A percentile compares a stretch with the other conserved stretches of the same genome.
Conservation (phyloP, 53 echinoderm and acorn worm genomes). For the Antedon mediterranea region DNA sequence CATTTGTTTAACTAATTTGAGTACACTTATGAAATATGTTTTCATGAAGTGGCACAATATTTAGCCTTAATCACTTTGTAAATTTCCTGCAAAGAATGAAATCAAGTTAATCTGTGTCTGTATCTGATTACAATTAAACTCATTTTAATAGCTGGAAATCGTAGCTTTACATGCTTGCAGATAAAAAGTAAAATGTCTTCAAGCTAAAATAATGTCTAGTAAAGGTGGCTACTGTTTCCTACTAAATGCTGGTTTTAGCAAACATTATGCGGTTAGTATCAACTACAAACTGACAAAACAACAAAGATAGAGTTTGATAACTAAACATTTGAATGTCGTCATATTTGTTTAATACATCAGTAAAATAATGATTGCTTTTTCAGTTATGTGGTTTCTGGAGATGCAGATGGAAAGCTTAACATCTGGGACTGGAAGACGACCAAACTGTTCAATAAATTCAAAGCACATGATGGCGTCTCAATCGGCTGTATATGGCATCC, state of each 20-base stretch:
- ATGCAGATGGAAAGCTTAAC: constrained; percentile 90
- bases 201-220: too few relatives aligned
- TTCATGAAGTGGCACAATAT: too few relatives aligned
- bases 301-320: background rate
- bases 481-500: constrained; percentile 97
- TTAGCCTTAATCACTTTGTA: too few relatives aligned
- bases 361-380: background rate
- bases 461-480: constrained; percentile 92
- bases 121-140: too few relatives aligned
- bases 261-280: too few relatives aligned
- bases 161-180: too few relatives aligned
- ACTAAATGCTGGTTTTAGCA: background rate
- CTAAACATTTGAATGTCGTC: background rate
- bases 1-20: too few relatives aligned
- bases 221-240: background rate
- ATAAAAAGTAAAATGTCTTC: too few relatives aligned
- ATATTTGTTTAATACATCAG: background rate
- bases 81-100: too few relatives aligned
- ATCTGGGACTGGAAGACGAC: constrained; percentile 99
- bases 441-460: constrained; percentile 76
- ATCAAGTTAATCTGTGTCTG: too few relatives aligned
- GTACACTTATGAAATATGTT: too few relatives aligned
- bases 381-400: constrained; percentile 91
- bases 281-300: background rate
- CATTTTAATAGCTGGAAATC: too few relatives aligned